These are phyloP conservation scores for Enteromius trimaculatus DNA, from an alignment of 2,797 vertebrate species.

Conservation along the genomic window DNA sequence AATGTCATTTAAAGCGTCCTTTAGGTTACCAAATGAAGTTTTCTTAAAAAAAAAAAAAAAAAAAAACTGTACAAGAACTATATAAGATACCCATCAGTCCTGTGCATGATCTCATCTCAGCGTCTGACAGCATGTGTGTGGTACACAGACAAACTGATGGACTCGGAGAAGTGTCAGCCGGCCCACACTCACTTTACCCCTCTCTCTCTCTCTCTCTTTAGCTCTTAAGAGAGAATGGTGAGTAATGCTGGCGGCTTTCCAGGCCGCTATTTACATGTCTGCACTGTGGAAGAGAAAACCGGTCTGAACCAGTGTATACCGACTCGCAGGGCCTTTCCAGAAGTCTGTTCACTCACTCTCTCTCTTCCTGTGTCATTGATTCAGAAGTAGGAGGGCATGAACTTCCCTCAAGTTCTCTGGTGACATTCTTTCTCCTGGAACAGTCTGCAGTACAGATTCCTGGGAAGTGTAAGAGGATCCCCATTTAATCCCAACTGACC, in stretches of 20 bases:
- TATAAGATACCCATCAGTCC: background rate
- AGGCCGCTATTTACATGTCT: constrained; percentile 68
- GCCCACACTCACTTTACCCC: constrained; percentile 42
- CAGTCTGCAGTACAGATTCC: constrained; percentile 66
- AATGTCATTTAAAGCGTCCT: background rate
- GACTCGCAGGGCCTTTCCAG: constrained; percentile 67
- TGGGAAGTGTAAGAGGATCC: constrained; percentile 64
- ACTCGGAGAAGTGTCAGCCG: constrained; percentile 35
- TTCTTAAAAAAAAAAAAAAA: background rate
- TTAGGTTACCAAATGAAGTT: background rate
- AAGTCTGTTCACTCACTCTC: constrained; percentile 60
- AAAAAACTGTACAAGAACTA: background rate
- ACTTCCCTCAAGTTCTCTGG: constrained; percentile 61
- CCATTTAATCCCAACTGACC: constrained; percentile 22
- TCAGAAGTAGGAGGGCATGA: constrained; percentile 63
- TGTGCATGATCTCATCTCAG: background rate
- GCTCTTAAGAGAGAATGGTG: constrained; percentile 59
- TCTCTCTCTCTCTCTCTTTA: constrained; percentile 15
- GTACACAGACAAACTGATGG: constrained; percentile 22
- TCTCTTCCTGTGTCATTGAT: constrained; percentile 58
- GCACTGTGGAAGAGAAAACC: constrained; percentile 69
- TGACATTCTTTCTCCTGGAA: constrained; percentile 71
- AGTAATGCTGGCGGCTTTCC: constrained; percentile 60
- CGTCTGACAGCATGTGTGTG: background rate
- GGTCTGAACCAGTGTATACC: constrained; percentile 77